Base-by-base conservation (phyloP, 1,140 invertebrate species). In the Gerris buenoi region DNA sequence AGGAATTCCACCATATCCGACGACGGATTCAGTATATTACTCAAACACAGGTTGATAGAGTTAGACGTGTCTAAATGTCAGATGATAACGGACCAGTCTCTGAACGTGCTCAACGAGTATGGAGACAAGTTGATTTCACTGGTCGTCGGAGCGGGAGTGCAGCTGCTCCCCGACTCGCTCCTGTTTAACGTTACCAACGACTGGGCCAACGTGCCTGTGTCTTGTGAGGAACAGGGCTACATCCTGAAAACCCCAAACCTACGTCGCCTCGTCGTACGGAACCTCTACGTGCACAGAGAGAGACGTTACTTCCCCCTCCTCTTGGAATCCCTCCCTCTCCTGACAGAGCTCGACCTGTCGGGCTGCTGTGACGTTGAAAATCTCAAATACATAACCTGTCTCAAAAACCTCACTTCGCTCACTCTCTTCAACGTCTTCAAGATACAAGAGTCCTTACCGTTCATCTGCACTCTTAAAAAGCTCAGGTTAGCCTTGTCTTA, bases 311-410 rank as follows among this genome's bases (percentile, higher is more conserved):
- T 81, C 62, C 69, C 81, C 33, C 70, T 84, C 3, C 76, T 89
- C 2, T 71, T 86, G 27, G 78, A 79, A 64, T 79, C 84, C 25
- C 70, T 89, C 29, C 73, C 78, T 3, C 81, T 85, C 58, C 76
- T 95, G 15, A 86, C 83, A 25, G 83, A 90, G 74, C 77, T 95
- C 57, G 91, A 95, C 76, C 76, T 95, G 59, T 90, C 89, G 0
- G 84, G 86, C 68, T 91, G 87, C 73, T 78, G 79, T 68, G 79
- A 83, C 66, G 75, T 84, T 25, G 80, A 80, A 57, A 75, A 83
- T 77, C 78, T 86, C 27, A 77, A 81, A 67, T 82, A 81, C 57
- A 73, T 86, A 27, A 76, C 80, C 18, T 78, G 80, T 69, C 74
- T 88, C 64, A 81, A 82, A 56, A 83, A 87, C 74, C 78, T 95